Evolutionary conservation across 2,888 invertebrate genomes (phyloP), one percentile per base, ranked within the genome.

Genomic region (Drosophila longiperda): DNA sequence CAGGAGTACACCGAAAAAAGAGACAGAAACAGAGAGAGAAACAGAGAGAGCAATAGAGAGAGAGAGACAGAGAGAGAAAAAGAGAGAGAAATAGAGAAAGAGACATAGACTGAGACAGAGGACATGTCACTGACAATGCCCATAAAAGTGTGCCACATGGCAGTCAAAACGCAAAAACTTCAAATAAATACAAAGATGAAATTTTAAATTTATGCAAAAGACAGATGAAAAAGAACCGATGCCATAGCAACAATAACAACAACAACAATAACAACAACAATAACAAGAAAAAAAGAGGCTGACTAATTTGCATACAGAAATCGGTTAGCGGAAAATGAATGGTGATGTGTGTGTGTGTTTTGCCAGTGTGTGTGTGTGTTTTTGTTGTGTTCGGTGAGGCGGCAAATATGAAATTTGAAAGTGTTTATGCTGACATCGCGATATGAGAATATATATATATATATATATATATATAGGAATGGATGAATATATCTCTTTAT

Each of bases 271-370:
- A 57, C 55, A n/a, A 26, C 12, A 42, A 42, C 17, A 29, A 11
- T 4, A 36, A 65, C 62, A 52, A 77, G 67, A 55, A 55, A 67
- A 70, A 69, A 68, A 76, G 70, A 23, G 76, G 75, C 73, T 69
- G 78, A 69, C 80, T 87, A 85, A 87, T 87, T 87, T 87, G 87
- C 87, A 87, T 87, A 87, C 83, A 75, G 78, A 87, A 89, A 84
- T 87, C 87, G 88, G 70, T 79, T 72, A 60, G 72, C 65, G 62
- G 79, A 71, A 78, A 80, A 74, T 71, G 77, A 74, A 72, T 40
- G 32, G 54, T 49, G 23, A 62, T 52, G 61, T 49, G 53, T 57
- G 45, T 40, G 33, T 52, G 20, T 8, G 38, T 42, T n/a, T 45
- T 40, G n/a, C 11, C 5, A 6, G 42, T 50, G n/a, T 33, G 68